Conservation (phyloP, 2,888 invertebrate genomes). For the Hypena proboscidalis region DNA sequence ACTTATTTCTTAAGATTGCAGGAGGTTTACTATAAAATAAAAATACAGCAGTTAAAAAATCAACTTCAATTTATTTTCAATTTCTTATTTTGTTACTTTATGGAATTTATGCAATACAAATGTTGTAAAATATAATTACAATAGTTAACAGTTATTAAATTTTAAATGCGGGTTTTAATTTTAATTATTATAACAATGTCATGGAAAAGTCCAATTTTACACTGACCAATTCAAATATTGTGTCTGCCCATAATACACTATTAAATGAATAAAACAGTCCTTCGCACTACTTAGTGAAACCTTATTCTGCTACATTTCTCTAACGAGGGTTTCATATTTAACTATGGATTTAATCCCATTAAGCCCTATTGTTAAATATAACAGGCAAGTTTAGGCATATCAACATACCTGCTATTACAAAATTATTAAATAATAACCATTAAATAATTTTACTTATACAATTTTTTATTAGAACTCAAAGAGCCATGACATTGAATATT, state of each 20-base stretch:
- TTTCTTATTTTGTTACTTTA: conserved; percentile 75
- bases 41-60: conserved; percentile 65
- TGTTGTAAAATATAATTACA: conserved; percentile 81
- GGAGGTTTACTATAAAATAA: too few species aligned
- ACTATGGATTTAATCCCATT: conserved; percentile 69
- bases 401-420: conserved; percentile 50
- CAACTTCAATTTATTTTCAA: conserved; percentile 83
- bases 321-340: conserved; percentile 59
- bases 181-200: conserved; percentile 72
- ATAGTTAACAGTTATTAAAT: conserved; percentile 79
- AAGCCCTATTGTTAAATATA: conserved; percentile 63
- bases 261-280: conserved; percentile 48
- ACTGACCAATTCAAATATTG: conserved; percentile 50
- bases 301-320: conserved; percentile 63
- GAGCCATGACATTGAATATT: conserved; percentile 71
- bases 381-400: conserved; percentile 81
- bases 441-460: conserved; percentile 38
- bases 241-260: conserved; percentile 47
- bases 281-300: conserved; percentile 52
- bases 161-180: conserved; percentile 79
- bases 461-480: conserved; percentile 42
- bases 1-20: too few species aligned
- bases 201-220: conserved; percentile 68
- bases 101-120: conserved; percentile 82
- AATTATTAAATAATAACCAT: conserved; percentile 38